A percentile compares a stretch with the other conserved stretches of the same genome.
Evolutionary conservation across 2,888 invertebrate species (phyloP).

Genomic region (Mythimna ferrago): DNA sequence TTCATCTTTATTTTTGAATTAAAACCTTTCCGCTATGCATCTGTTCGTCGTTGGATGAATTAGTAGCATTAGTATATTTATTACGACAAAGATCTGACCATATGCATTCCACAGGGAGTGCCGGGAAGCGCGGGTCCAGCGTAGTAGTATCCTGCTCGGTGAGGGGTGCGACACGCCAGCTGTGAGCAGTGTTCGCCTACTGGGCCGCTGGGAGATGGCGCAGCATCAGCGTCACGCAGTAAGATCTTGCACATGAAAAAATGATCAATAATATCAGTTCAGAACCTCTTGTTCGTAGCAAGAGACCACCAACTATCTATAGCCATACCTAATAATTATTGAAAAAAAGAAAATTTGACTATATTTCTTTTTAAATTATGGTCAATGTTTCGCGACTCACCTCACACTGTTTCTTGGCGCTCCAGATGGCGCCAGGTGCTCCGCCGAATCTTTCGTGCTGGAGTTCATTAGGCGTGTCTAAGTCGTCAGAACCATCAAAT

Average conservation of each 20-base stretch:
- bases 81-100: slow-evolving; percentile 82
- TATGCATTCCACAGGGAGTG: slow-evolving; percentile 92
- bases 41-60: not conserved
- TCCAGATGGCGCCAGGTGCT: slow-evolving; percentile 93
- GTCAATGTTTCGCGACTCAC: slow-evolving; percentile 63
- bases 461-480: slow-evolving; percentile 84
- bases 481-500: slow-evolving; percentile 89
- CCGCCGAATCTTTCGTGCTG: slow-evolving; percentile 92
- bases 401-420: slow-evolving; percentile 94
- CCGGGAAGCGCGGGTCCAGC: slow-evolving; percentile 96
- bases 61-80: too few relatives aligned
- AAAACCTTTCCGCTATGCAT: too few relatives aligned
- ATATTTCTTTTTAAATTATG: too few relatives aligned
- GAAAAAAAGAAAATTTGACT: too few relatives aligned
- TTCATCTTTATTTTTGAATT: not conserved
- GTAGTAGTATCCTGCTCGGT: slow-evolving; percentile 93
- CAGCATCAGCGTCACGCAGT: slow-evolving; percentile 93
- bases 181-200: slow-evolving; percentile 90
- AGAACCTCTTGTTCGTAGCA: not conserved
- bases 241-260: slow-evolving; percentile 78
- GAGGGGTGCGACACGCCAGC: slow-evolving; percentile 93
- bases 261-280: slow-evolving; percentile 9
- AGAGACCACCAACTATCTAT: not conserved
- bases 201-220: slow-evolving; percentile 86
- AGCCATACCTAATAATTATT: not conserved